These are phyloP conservation scores for Synchiropus splendidus DNA, from an alignment of 2,113 vertebrate genomes.

Conservation along the genomic window DNA sequence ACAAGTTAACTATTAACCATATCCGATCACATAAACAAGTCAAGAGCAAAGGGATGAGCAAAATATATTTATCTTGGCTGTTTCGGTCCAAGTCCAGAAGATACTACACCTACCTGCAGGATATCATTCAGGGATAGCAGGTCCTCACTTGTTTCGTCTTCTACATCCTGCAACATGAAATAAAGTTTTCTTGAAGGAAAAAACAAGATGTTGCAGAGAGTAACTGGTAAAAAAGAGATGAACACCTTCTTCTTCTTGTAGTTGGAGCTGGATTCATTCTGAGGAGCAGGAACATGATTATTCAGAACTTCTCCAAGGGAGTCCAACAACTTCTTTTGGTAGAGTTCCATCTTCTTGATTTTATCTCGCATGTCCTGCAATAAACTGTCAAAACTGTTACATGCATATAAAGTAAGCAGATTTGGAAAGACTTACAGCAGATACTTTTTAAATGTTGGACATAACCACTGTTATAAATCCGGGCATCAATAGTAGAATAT, in stretches of 20 bases:
- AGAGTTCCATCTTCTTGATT: conserved; percentile 59
- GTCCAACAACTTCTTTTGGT: conserved; percentile 58
- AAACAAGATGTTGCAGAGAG: background rate
- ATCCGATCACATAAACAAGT: background rate
- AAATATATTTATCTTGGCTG: no score
- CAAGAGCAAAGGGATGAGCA: no score
- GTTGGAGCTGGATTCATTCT: conserved; percentile 16
- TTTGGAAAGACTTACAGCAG: no score
- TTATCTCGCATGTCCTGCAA: conserved; percentile 58
- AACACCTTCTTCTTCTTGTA: conserved; percentile 57
- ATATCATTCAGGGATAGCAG: conserved; percentile 64
- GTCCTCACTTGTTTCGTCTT: conserved; percentile 16
- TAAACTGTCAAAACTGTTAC: conserved; percentile 29
- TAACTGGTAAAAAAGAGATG: background rate
- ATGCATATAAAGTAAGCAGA: no score
- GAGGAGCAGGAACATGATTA: conserved; percentile 56
- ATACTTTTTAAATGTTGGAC: no score
- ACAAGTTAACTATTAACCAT: no score
- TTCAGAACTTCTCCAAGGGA: conserved; percentile 56
- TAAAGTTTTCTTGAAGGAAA: background rate
- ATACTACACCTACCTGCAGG: conserved; percentile 63
- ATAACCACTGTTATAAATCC: background rate
- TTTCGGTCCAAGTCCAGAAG: no score
- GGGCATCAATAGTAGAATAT: background rate
- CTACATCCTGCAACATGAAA: conserved; percentile 29